Base-by-base conservation (phyloP, 2,888 invertebrate genomes). In the Miltochrista miniata region DNA sequence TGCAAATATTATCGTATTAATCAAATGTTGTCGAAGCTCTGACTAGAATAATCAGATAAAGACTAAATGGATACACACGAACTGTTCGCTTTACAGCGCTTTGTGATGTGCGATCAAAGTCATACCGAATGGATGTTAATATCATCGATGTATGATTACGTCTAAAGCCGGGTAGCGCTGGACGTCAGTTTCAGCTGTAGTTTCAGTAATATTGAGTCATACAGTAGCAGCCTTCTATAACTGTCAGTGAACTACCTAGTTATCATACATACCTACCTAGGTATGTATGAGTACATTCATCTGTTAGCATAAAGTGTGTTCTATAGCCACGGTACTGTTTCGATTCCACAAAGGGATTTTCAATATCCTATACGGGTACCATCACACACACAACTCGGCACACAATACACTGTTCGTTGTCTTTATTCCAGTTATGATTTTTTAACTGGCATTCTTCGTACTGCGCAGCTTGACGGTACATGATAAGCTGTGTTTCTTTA, bases 151-250 rank as follows among this genome's bases (percentile, higher is more conserved):
- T 45, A 45, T 51, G 52, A 46, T 56, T 55, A 47, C 51, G 41
- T 46, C 53, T 39, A 51, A 35, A 38, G 31, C 35, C 40, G 13
- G 13, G 33, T n/a, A n/a, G n/a, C n/a, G n/a, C n/a, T n/a, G n/a
- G n/a, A n/a, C n/a, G n/a, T n/a, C n/a, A n/a, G n/a, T 58, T 51
- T 41, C 64, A 66, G 57, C 18, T 49, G 30, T 51, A 51, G 51
- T n/a, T 58, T 33, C 48, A 49, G 56, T 45, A 45, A 35, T 50
- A 50, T 35, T 5, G 18, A 50, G 47, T 54, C 39, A 61, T 29
- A 29, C 47, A 40, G 30, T 24, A n/a, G n/a, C 18, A 24, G 45
- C 50, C 48, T 56, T 62, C 60, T 57, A 24, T n/a, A 24, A 24
- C 54, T 51, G 33, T 46, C 57, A 59, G 52, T 43, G 57, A 66